Conservation (phyloP, 2,888 invertebrate genomes). For the Diarsia mendica region DNA sequence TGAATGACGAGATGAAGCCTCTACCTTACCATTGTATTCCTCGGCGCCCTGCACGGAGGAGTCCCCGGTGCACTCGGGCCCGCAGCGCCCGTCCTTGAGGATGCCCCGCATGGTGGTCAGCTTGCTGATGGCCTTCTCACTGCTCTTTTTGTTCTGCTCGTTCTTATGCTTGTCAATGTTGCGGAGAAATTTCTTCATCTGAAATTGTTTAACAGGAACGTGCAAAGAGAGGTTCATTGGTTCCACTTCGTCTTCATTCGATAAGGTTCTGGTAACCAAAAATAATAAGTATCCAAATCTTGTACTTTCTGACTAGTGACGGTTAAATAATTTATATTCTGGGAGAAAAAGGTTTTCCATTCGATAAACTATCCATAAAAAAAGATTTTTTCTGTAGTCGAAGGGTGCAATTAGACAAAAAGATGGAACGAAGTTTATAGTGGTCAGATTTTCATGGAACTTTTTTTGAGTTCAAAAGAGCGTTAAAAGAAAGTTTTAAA, state of each 20-base stretch:
- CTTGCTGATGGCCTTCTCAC: constrained; percentile 83
- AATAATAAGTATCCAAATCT: not conserved
- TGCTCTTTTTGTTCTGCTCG: constrained; percentile 79
- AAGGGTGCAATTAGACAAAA: not conserved
- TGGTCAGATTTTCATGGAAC: not conserved
- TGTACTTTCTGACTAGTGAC: not conserved
- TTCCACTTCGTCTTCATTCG: too few relatives aligned
- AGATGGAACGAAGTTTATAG: not conserved
- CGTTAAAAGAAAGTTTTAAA: not conserved
- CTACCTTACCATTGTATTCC: constrained; percentile 74
- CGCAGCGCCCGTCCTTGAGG: constrained; percentile 85
- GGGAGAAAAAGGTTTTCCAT: not conserved
- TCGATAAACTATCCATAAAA: not conserved
- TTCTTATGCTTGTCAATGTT: constrained; percentile 87
- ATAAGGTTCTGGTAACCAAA: not conserved
- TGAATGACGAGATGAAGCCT: not conserved
- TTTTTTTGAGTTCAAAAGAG: not conserved
- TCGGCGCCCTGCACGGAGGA: constrained; percentile 78
- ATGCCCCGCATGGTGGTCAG: constrained; percentile 85
- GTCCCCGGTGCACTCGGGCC: constrained; percentile 86
- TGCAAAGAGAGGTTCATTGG: not conserved
- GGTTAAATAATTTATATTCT: not conserved
- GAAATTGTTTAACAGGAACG: constrained; percentile 8
- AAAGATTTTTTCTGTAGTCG: not conserved
- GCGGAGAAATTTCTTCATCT: constrained; percentile 88